These are phyloP conservation scores for Tricholaema leucomelas DNA, from an alignment of 2,113 vertebrate species.

Conservation along the genomic window DNA sequence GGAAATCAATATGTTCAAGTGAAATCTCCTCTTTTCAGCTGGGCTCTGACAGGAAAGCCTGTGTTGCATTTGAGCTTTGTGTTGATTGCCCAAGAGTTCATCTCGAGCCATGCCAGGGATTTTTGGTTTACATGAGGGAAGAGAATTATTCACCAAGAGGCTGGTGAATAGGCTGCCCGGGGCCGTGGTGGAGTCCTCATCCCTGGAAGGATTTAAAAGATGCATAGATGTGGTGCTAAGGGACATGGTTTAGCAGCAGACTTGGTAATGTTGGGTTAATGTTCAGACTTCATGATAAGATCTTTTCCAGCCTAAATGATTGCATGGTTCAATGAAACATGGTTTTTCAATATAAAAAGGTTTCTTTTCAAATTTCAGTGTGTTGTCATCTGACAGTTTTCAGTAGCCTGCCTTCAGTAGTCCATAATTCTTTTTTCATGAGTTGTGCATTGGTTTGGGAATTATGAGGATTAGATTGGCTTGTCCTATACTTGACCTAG, in stretches of 20 bases:
- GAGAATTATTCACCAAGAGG: too few species aligned
- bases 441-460: neutral
- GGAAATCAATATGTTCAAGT: constrained; percentile 41
- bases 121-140: too few species aligned
- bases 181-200: too few species aligned
- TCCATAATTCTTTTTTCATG: neutral
- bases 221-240: too few species aligned
- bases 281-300: too few species aligned
- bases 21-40: constrained; percentile 47
- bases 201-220: too few species aligned
- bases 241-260: too few species aligned
- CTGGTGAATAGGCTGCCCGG: too few species aligned
- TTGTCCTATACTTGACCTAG: neutral
- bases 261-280: too few species aligned
- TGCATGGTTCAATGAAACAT: neutral
- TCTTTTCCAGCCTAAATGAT: too few species aligned
- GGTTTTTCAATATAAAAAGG: neutral
- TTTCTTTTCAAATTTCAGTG: neutral
- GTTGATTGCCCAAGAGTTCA: neutral
- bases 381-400: neutral
- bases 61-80: neutral
- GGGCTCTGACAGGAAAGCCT: constrained; percentile 21
- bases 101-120: neutral
- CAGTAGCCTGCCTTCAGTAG: neutral
- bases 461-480: neutral